These are phyloP conservation scores for Nemotelus nigrinus DNA, from an alignment of 2,888 invertebrate genomes.

Conservation along the genomic window DNA sequence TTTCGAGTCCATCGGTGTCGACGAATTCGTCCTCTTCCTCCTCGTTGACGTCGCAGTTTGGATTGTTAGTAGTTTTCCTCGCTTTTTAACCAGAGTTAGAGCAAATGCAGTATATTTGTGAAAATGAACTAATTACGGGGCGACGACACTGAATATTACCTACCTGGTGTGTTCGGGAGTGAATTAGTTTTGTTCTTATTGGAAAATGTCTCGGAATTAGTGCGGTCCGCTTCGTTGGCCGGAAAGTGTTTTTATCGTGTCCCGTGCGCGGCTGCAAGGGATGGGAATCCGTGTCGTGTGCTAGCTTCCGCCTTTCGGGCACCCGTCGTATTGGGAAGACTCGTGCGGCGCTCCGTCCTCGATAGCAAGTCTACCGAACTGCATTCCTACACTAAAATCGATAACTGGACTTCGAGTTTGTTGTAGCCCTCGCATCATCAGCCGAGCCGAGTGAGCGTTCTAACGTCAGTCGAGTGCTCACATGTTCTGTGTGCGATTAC, in stretches of 20 bases:
- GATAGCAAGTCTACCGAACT: background rate
- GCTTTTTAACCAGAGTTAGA: too few species aligned
- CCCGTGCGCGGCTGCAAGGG: background rate
- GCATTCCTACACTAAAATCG: constrained; percentile 36
- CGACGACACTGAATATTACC: too few species aligned
- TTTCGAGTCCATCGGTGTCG: background rate
- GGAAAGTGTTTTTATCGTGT: background rate
- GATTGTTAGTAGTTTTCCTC: too few species aligned
- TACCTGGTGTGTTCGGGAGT: too few species aligned
- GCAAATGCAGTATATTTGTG: too few species aligned
- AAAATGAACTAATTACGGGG: too few species aligned
- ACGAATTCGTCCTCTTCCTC: constrained; percentile 22
- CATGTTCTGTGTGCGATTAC: too few species aligned
- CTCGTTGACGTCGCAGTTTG: background rate
- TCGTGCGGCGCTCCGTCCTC: background rate
- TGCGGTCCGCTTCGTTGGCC: background rate
- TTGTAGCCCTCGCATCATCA: constrained; percentile 5
- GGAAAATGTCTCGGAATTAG: background rate
- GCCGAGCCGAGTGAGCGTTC: constrained; percentile 20
- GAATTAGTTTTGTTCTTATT: too few species aligned
- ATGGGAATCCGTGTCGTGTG: constrained; percentile 1
- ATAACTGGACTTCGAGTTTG: constrained; percentile 33
- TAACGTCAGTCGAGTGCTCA: too few species aligned
- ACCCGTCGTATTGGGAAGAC: constrained; percentile 14
- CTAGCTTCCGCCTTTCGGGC: constrained; percentile 15